phyloP scores from a whole-genome alignment of 2,888 invertebrate genomes.

The Creontiades dilutus region DNA sequence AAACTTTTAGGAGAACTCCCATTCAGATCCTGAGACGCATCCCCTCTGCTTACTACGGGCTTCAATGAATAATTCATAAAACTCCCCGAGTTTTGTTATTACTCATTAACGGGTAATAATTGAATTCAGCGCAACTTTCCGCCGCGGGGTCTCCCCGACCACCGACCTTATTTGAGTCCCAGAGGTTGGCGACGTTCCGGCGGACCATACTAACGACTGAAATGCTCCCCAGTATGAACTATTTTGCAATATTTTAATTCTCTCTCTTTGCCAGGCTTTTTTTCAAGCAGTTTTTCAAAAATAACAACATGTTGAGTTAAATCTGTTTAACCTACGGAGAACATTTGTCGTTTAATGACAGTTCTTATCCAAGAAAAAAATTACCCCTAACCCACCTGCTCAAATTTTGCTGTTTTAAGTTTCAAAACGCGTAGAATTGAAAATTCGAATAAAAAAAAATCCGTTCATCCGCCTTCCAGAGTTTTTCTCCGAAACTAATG shows the following conservation, averaged over 20 bases:
- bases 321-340: too few relatives aligned
- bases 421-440: too few relatives aligned
- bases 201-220: neutral
- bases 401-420: too few relatives aligned
- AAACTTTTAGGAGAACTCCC: neutral
- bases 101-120: constrained; percentile 68
- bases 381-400: too few relatives aligned
- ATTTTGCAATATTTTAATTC: neutral
- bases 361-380: too few relatives aligned
- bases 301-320: too few relatives aligned
- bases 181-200: neutral
- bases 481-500: too few relatives aligned
- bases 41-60: constrained; percentile 28
- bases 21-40: neutral
- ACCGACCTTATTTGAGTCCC: neutral
- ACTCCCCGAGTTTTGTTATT: constrained; percentile 65
- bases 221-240: neutral
- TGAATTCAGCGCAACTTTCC: constrained; percentile 66
- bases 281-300: too few relatives aligned
- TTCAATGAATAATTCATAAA: constrained; percentile 67
- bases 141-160: constrained; percentile 6
- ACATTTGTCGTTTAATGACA: too few relatives aligned
- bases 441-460: too few relatives aligned
- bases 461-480: too few relatives aligned
- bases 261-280: neutral